Conservation (phyloP, 2,888 invertebrate species). For the Lithophane socia region DNA sequence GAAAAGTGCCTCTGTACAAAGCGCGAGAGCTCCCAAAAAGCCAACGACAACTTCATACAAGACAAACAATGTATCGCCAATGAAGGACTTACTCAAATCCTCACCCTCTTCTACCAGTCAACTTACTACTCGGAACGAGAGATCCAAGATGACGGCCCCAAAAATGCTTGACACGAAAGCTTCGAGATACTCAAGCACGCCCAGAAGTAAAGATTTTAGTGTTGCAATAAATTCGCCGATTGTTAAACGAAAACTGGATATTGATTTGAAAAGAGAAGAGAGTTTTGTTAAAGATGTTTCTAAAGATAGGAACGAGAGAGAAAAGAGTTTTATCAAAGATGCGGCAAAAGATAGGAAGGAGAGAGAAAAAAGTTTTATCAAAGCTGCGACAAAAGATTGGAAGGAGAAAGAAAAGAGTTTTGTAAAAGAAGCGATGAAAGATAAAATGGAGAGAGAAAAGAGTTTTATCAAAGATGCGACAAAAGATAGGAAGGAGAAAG, state of each 20-base stretch:
- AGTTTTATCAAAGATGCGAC: conserved; percentile 1
- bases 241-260: conserved; percentile 72
- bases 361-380: conserved; percentile 35
- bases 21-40: conserved; percentile 77
- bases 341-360: conserved; percentile 42
- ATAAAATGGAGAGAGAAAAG: neutral
- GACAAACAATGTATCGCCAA: conserved; percentile 75
- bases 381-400: conserved; percentile 45
- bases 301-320: conserved; percentile 28
- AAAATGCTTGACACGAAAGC: conserved; percentile 62
- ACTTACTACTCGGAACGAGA: conserved; percentile 61
- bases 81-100: conserved; percentile 80
- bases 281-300: conserved; percentile 52
- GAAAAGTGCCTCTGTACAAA: conserved; percentile 68
- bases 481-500: conserved; percentile 47
- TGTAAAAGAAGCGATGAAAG: conserved; percentile 28
- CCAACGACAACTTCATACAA: conserved; percentile 59
- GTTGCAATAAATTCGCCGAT: conserved; percentile 83
- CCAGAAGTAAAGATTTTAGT: conserved; percentile 68
- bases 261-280: conserved; percentile 55
- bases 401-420: conserved; percentile 45
- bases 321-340: conserved; percentile 38
- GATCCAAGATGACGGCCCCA: conserved; percentile 47
- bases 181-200: conserved; percentile 57
- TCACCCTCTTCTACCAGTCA: conserved; percentile 77